These are phyloP conservation scores for Chaetoderma sp. DNA, from an alignment of 2,888 invertebrate genomes.

Conservation along the genomic window DNA sequence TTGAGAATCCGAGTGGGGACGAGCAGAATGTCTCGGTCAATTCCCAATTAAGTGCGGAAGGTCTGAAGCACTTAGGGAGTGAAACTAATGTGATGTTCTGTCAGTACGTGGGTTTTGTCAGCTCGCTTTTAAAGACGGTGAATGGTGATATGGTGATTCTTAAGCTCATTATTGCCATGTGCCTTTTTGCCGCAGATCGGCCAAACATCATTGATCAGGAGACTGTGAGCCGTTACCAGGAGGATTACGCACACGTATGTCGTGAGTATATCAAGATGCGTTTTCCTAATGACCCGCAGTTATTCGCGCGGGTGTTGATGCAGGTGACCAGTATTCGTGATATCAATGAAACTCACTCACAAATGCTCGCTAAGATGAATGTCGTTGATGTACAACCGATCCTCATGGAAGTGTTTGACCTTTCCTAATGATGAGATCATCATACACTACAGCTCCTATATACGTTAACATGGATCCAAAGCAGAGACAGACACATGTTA, in stretches of 20 bases:
- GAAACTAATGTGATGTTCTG: constrained; percentile 56
- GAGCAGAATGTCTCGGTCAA: constrained; percentile 6
- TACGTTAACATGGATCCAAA: no score
- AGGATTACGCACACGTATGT: constrained; percentile 55
- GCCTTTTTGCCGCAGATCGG: constrained; percentile 60
- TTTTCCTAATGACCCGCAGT: constrained; percentile 52
- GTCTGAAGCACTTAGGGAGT: background rate
- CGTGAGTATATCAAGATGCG: constrained; percentile 48
- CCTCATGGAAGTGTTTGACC: constrained; percentile 93
- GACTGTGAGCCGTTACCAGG: constrained; percentile 51
- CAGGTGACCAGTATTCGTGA: constrained; percentile 90
- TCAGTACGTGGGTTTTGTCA: constrained; percentile 62
- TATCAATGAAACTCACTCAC: constrained; percentile 89
- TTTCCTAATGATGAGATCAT: no score
- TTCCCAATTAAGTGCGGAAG: no score
- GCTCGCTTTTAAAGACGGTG: constrained; percentile 53
- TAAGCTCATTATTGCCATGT: constrained; percentile 60
- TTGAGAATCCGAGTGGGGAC: background rate
- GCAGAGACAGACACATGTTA: no score
- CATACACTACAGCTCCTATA: no score
- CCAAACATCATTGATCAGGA: constrained; percentile 40
- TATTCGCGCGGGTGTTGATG: constrained; percentile 76
- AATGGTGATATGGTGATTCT: constrained; percentile 57
- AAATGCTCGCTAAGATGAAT: constrained; percentile 91
- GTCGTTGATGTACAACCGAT: constrained; percentile 90